These are phyloP conservation scores for Trissoscelio sp. DNA, from an alignment of 2,888 invertebrate species.

Conservation along the genomic window DNA sequence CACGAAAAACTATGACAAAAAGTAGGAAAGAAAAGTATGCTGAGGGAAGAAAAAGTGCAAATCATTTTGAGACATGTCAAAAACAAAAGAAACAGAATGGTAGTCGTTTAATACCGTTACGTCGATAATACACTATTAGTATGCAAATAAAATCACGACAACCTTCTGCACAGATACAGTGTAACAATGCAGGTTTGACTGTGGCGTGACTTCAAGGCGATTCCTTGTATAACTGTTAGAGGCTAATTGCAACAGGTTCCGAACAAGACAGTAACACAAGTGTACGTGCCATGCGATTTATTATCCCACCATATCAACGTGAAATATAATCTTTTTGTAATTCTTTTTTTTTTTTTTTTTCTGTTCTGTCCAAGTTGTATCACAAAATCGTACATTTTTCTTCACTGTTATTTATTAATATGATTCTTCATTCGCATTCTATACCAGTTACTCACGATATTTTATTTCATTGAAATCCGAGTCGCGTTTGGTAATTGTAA, in stretches of 20 bases:
- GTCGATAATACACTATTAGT: slow-evolving; percentile 61
- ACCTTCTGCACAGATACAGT: slow-evolving; percentile 49
- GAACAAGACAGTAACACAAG: slow-evolving; percentile 41
- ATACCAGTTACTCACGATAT: slow-evolving; percentile 20
- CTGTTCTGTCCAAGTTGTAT: not conserved
- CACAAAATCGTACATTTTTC: slow-evolving; percentile 19
- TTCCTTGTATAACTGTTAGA: slow-evolving; percentile 52
- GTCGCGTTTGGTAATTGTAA: not conserved
- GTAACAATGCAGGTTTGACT: slow-evolving; percentile 56
- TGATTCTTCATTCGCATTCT: slow-evolving; percentile 6
- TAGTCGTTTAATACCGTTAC: slow-evolving; percentile 40
- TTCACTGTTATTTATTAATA: slow-evolving; percentile 8
- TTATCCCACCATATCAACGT: slow-evolving; percentile 11
- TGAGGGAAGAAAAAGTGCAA: slow-evolving; percentile 14
- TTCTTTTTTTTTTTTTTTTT: too few species aligned
- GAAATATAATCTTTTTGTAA: slow-evolving; percentile 9
- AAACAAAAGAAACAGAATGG: slow-evolving; percentile 41
- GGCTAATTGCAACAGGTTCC: slow-evolving; percentile 57
- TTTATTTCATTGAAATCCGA: slow-evolving; percentile 46
- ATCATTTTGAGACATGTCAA: slow-evolving; percentile 19
- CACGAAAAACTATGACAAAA: not conserved
- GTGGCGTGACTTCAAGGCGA: slow-evolving; percentile 59
- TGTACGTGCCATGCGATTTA: slow-evolving; percentile 44
- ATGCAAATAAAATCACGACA: slow-evolving; percentile 59
- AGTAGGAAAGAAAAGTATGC: slow-evolving; percentile 1